A percentile compares a stretch with the other conserved stretches of the same genome.
Evolutionary conservation across 2,113 vertebrate species (phyloP).

Genomic region (Syngnathus typhle): DNA sequence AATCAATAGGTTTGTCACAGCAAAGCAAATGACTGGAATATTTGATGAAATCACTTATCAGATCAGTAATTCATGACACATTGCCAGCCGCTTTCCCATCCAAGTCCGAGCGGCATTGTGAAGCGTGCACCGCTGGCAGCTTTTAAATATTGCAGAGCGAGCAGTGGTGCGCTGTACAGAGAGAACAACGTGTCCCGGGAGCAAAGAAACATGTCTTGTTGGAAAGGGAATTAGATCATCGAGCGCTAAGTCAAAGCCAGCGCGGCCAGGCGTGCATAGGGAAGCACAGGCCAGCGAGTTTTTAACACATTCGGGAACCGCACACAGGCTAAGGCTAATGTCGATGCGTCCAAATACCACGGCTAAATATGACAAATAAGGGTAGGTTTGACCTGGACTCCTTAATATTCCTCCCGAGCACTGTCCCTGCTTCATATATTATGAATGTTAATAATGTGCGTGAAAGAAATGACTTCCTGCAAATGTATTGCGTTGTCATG

Average conservation of each 20-base stretch:
- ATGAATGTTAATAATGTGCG: background rate
- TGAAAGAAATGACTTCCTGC: background rate
- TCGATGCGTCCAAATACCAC: conserved; percentile 2
- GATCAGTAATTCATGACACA: background rate
- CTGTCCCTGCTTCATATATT: conserved; percentile 1
- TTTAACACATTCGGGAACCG: conserved; percentile 20
- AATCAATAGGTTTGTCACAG: background rate
- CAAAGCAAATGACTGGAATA: background rate
- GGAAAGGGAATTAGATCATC: conserved; percentile 39
- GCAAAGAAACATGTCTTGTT: conserved; percentile 23
- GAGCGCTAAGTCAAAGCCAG: conserved; percentile 33
- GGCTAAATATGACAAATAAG: conserved; percentile 17
- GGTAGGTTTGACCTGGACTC: conserved; percentile 7
- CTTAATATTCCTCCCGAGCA: background rate
- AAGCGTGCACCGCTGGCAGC: background rate
- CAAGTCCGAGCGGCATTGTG: background rate
- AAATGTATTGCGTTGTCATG: background rate
- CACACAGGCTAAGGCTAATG: conserved; percentile 7
- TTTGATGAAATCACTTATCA: background rate
- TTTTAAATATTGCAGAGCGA: conserved; percentile 20
- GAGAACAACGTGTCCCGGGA: conserved; percentile 30
- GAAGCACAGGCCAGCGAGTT: conserved; percentile 41
- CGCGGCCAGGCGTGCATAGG: conserved; percentile 20
- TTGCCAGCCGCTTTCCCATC: background rate
- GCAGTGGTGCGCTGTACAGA: conserved; percentile 22